A percentile compares a stretch with the other conserved stretches of the same genome.
Evolutionary conservation across 2,888 invertebrate genomes (phyloP).

Genomic region (Heliconius aoede): DNA sequence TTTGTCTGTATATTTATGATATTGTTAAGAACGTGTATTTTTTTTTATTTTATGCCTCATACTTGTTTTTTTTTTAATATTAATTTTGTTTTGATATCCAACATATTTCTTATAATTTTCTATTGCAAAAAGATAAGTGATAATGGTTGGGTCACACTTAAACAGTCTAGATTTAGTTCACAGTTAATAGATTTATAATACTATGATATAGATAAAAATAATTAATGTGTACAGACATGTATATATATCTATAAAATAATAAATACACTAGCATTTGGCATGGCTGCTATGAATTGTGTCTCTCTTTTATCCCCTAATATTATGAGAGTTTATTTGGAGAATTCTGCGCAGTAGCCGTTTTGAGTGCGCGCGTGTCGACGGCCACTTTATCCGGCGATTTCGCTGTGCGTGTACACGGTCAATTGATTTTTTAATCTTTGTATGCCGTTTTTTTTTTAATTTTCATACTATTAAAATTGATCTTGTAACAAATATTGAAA

Average conservation of each 20-base stretch:
- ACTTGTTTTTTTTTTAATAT: background rate
- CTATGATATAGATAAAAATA: background rate
- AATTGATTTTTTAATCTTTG: conserved; percentile 29
- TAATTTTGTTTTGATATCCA: too few species aligned
- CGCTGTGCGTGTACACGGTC: conserved; percentile 30
- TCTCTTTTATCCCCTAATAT: conserved; percentile 53
- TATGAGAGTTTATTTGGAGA: conserved; percentile 57
- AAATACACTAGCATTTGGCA: conserved; percentile 13
- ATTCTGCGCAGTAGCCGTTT: conserved; percentile 57
- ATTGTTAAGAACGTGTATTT: background rate
- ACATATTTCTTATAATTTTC: background rate
- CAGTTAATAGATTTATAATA: background rate
- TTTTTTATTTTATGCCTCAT: background rate
- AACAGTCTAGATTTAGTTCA: conserved; percentile 14
- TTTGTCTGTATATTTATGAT: background rate
- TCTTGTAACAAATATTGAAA: conserved; percentile 1
- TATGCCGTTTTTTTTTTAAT: conserved; percentile 5
- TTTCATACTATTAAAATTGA: background rate
- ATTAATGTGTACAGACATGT: background rate
- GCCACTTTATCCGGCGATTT: conserved; percentile 34
- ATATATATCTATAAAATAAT: background rate
- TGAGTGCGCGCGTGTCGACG: conserved; percentile 20
- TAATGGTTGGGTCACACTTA: conserved; percentile 25
- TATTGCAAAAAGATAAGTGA: background rate
- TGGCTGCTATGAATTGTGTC: conserved; percentile 38